Evolutionary conservation across 2,888 invertebrate genomes (phyloP).

Genomic region (Xylocampa areola): DNA sequence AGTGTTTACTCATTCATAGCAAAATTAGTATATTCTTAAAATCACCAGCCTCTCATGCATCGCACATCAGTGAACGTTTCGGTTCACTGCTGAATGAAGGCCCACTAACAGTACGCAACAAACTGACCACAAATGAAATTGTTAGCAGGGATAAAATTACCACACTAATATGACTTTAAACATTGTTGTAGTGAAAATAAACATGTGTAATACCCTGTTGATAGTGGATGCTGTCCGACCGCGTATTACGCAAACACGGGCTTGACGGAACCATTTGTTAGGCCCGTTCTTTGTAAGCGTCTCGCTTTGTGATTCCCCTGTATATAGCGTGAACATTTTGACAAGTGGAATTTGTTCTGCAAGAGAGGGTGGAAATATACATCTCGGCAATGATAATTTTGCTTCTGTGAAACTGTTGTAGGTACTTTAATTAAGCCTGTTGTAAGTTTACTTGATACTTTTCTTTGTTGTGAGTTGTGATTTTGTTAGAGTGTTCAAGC

Average conservation of each 20-base stretch:
- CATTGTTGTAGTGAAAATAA: constrained; percentile 62
- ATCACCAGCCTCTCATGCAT: no score
- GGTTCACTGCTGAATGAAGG: no score
- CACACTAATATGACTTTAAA: constrained; percentile 45
- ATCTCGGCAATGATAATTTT: constrained; percentile 71
- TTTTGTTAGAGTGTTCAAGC: neutral
- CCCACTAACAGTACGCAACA: no score
- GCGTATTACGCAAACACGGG: constrained; percentile 77
- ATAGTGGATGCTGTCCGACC: constrained; percentile 74
- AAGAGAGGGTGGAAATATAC: constrained; percentile 72
- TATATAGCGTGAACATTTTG: constrained; percentile 86
- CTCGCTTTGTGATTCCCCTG: constrained; percentile 84
- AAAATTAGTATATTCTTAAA: no score
- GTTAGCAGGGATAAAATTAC: constrained; percentile 19
- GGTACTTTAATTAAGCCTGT: constrained; percentile 59
- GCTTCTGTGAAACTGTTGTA: constrained; percentile 57
- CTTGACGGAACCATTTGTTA: constrained; percentile 86
- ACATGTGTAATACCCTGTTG: constrained; percentile 71
- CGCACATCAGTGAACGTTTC: no score
- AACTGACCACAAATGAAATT: neutral
- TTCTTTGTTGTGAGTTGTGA: constrained; percentile 26
- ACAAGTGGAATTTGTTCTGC: constrained; percentile 85
- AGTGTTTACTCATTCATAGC: no score
- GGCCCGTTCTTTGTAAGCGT: constrained; percentile 84
- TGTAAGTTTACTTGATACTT: constrained; percentile 32